Base-by-base conservation (phyloP, 2,113 vertebrate species). In the Cheirogaleus medius region DNA sequence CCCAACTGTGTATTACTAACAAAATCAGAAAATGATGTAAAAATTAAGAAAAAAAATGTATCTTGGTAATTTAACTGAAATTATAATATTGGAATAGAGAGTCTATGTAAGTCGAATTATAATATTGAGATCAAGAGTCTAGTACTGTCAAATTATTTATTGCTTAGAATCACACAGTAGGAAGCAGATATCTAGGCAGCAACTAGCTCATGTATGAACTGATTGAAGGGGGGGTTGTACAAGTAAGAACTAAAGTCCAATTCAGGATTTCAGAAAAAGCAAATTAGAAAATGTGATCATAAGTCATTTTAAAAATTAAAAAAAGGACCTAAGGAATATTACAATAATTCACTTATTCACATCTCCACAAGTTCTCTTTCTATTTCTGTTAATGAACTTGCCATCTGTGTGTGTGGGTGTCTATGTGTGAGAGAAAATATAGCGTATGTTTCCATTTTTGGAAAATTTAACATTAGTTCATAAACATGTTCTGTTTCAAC, bases 381-480 rank as follows among this genome's bases (percentile, higher is more conserved):
- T 49, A 63, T 29, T 71, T 69, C 25, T 90, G 60, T 58, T 87
- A 78, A 52, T 78, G 37, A 78, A 78, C 69, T 42, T 91, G 18
- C 27, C 44, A 58, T 23, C n/a, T 82, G 14, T 82, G 29, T 56
- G 10, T 69, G 2, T 87, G 29, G 49, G 8, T 69, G 1, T 87
- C 13, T n/a, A 1, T 76, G 4, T 84, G 10, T 63, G 60, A 63
- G 60, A 63, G 60, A 63, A 63, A 63, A 63, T 63, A 63, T 29
- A 44, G 34, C 14, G 3, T 23, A 0, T 47, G 69, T 90, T 90
- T 96, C 27, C 69, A 25, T 54, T 78, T 95, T 92, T 82, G 71
- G 17, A 77, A 94, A 81, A 77, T 49, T 64, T 60, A 91, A 68
- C 8, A 93, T 87, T 7, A 89, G 71, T 90, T 91, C 60, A 95